Percentiles rank a stretch among this genome's conserved stretches.
Conservation (phyloP, 2,113 vertebrate species). For the Lethenteron camtschaticum region DNA sequence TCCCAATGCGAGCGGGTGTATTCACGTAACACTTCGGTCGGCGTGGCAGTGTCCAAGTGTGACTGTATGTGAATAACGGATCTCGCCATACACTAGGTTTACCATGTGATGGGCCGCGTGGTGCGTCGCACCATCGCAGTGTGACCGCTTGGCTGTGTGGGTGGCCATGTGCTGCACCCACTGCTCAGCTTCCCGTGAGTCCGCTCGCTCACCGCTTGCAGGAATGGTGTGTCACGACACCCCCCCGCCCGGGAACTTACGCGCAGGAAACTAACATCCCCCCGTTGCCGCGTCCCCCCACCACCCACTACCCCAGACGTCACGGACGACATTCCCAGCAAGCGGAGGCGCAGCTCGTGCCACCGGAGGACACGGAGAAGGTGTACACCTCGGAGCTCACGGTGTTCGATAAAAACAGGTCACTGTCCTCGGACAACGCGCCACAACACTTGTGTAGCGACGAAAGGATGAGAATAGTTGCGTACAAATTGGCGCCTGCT, state of each 20-base stretch:
- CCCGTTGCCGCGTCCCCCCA: background rate
- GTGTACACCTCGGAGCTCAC: background rate
- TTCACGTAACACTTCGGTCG: no score
- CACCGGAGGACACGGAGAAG: conserved; percentile 2
- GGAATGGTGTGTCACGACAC: background rate
- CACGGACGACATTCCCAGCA: conserved; percentile 34
- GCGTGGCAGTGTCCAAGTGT: no score
- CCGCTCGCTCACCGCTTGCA: background rate
- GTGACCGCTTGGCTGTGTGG: no score
- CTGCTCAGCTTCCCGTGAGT: background rate
- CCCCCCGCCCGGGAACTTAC: background rate
- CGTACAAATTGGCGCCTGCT: no score
- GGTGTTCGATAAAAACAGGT: conserved; percentile 5
- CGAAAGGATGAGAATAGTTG: no score
- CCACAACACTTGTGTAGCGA: no score
- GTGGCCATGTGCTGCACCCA: no score
- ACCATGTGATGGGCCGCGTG: no score
- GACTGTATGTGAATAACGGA: no score
- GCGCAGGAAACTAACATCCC: background rate
- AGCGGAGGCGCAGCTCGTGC: background rate
- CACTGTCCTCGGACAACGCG: conserved; percentile 9
- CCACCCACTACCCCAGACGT: conserved; percentile 40
- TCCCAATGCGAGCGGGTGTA: no score
- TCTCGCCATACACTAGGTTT: no score
- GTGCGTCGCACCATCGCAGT: no score